Percentiles rank a stretch among this genome's conserved stretches.
Evolutionary conservation across 1,140 invertebrate species (phyloP).

Genomic region (Drosophila nannoptera): DNA sequence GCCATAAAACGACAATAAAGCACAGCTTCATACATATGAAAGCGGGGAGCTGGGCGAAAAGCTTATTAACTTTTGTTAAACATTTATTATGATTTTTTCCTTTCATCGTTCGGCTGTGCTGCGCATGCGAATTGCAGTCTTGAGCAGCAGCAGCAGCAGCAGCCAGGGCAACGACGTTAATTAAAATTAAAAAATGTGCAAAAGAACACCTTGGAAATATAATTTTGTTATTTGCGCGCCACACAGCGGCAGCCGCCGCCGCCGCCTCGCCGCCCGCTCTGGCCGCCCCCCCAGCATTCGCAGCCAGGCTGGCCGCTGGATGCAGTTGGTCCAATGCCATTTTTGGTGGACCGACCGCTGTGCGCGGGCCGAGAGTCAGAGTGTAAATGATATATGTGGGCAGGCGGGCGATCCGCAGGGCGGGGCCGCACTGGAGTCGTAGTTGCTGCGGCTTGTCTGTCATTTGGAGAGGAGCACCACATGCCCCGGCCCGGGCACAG

Average conservation of each 20-base stretch:
- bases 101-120: slow-evolving; percentile 29
- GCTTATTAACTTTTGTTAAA: slow-evolving; percentile 59
- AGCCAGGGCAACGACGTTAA: slow-evolving; percentile 16
- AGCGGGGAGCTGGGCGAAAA: slow-evolving; percentile 41
- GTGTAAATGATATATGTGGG: slow-evolving; percentile 76
- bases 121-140: slow-evolving; percentile 64
- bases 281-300: slow-evolving; percentile 8
- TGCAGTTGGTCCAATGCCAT: slow-evolving; percentile 56
- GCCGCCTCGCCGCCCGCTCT: slow-evolving; percentile 1
- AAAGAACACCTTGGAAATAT: slow-evolving; percentile 76
- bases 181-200: slow-evolving; percentile 67
- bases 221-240: slow-evolving; percentile 72
- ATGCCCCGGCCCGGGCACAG: slow-evolving; percentile 5
- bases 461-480: slow-evolving; percentile 55
- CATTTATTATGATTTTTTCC: slow-evolving; percentile 50
- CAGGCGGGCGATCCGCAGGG: slow-evolving; percentile 17
- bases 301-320: slow-evolving; percentile 21
- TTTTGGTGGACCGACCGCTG: slow-evolving; percentile 72
- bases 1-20: slow-evolving; percentile 71
- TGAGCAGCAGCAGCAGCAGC: slow-evolving; percentile 49
- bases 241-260: slow-evolving; percentile 43
- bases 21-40: slow-evolving; percentile 49
- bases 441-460: slow-evolving; percentile 57
- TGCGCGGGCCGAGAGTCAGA: slow-evolving; percentile 54
- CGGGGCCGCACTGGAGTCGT: slow-evolving; percentile 12